Percentiles rank a stretch among this genome's conserved stretches.
phyloP scores from a whole-genome alignment of 2,797 vertebrate genomes.

The Mycteria americana region DNA sequence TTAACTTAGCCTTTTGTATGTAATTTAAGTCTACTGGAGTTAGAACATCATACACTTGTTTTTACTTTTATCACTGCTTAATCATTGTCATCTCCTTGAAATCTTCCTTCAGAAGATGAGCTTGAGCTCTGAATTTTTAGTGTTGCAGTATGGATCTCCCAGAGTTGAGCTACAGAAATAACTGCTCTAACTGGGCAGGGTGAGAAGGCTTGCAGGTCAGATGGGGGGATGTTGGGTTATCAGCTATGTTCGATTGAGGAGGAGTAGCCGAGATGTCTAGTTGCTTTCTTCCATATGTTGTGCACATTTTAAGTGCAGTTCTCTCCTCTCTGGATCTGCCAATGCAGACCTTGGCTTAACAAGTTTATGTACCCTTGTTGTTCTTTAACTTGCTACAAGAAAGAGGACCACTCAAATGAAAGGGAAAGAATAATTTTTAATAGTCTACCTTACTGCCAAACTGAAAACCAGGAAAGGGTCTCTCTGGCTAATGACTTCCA shows the following conservation, averaged over 20 bases:
- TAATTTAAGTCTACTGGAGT: neutral
- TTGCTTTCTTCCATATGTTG: neutral
- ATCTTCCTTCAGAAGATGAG: neutral
- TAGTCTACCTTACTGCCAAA: neutral
- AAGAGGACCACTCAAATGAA: neutral
- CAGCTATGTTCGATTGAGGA: accelerated
- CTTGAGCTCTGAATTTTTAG: neutral
- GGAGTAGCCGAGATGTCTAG: neutral
- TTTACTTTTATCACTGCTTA: neutral
- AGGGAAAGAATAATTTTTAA: neutral
- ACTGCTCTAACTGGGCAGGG: neutral
- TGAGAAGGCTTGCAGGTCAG: neutral
- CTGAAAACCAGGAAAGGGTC: neutral
- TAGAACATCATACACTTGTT: neutral
- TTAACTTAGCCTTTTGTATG: neutral
- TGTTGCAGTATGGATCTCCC: neutral
- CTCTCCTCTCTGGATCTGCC: neutral
- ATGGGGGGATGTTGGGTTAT: neutral
- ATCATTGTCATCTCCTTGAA: neutral
- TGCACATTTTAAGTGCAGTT: neutral
- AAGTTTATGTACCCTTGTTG: neutral
- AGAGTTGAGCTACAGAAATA: neutral
- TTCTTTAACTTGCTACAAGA: neutral
- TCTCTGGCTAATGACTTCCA: neutral
- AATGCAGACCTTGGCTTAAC: neutral